Conservation (phyloP, 2,113 vertebrate species). For the Platichthys flesus region DNA sequence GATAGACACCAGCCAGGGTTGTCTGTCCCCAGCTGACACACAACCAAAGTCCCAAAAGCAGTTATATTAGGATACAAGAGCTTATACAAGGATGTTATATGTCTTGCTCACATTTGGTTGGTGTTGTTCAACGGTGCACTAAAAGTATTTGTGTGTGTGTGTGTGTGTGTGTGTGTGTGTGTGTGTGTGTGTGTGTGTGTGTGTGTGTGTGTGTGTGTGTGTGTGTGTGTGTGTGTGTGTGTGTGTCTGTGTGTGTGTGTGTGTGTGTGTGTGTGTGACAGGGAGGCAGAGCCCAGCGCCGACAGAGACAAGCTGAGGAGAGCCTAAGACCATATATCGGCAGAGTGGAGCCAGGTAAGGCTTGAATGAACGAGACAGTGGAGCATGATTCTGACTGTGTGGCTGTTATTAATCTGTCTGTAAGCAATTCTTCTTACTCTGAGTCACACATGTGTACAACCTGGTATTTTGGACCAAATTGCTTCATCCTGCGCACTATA, state of each 20-base stretch:
- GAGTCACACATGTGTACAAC: no score
- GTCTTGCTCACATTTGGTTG: no score
- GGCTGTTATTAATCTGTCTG: no score
- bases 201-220: conserved; percentile 42
- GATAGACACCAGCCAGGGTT: no score
- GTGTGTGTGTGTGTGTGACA: conserved; percentile 48
- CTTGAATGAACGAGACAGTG: not conserved
- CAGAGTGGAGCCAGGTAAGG: conserved; percentile 78
- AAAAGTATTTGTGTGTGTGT: conserved; percentile 10
- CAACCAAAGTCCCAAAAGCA: no score
- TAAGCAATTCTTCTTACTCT: no score
- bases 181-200: conserved; percentile 42
- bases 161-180: conserved; percentile 42
- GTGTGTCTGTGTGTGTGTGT: conserved; percentile 28
- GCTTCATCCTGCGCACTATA: no score
- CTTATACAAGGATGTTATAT: no score
- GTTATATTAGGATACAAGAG: no score
- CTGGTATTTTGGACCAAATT: no score
- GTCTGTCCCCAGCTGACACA: not conserved
- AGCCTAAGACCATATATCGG: conserved; percentile 78
- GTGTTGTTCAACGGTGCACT: not conserved
- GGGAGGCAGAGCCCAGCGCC: conserved; percentile 77
- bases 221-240: conserved; percentile 21
- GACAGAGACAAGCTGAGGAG: conserved; percentile 78
- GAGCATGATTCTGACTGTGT: no score